phyloP scores from a whole-genome alignment of 2,113 vertebrate species.

The Irena cyanogastra region DNA sequence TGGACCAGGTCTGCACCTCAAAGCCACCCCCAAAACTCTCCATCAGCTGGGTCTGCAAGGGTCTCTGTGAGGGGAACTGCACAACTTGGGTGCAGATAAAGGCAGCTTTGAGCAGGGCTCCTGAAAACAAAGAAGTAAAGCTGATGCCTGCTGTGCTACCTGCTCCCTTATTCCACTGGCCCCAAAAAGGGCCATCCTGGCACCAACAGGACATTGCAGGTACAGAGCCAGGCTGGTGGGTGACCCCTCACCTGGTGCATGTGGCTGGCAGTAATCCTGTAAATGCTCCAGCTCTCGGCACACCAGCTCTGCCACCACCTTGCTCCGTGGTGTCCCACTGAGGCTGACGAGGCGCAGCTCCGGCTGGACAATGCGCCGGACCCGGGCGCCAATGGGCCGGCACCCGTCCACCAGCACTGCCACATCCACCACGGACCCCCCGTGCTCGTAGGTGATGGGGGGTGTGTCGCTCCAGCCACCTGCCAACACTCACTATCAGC shows the following conservation, averaged over 20 bases:
- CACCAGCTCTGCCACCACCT: conserved; percentile 62
- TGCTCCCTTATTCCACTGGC: accelerated
- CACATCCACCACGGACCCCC: conserved; percentile 85
- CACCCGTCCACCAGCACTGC: conserved; percentile 84
- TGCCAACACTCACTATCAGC: background rate
- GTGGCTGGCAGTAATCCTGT: conserved; percentile 87
- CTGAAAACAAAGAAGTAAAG: conserved; percentile 57
- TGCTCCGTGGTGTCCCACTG: conserved; percentile 20
- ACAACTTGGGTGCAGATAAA: conserved; percentile 86
- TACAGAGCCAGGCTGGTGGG: accelerated
- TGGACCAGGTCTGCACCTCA: conserved; percentile 91
- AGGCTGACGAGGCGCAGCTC: conserved; percentile 76
- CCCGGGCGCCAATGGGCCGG: conserved; percentile 83
- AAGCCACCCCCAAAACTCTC: conserved; percentile 81
- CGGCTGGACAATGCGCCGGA: conserved; percentile 75
- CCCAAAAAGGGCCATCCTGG: background rate
- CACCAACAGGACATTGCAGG: accelerated
- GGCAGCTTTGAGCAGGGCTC: conserved; percentile 90
- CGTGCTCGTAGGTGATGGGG: conserved; percentile 90
- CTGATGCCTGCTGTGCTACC: background rate
- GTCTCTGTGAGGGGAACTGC: conserved; percentile 66
- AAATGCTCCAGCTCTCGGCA: conserved; percentile 81
- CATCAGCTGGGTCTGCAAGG: conserved; percentile 80
- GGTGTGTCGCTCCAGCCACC: conserved; percentile 96
- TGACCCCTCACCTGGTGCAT: conserved; percentile 81